Evolutionary conservation across 2,888 invertebrate genomes (phyloP).

Genomic region (Drosophila limbata): DNA sequence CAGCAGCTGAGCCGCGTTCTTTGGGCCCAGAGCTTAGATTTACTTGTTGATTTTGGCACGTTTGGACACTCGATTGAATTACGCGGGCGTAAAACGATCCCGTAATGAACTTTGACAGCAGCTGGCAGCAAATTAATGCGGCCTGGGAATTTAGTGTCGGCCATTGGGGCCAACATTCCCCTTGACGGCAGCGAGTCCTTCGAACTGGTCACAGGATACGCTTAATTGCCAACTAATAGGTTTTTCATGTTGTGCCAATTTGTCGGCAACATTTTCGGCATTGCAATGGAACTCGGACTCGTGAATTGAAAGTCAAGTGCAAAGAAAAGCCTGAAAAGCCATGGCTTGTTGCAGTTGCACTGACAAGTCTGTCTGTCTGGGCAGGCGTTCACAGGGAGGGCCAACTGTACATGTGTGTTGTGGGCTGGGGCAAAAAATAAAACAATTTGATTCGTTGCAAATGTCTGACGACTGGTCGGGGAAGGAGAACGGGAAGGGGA

Average conservation of each 20-base stretch:
- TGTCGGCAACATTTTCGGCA: conserved; percentile 22
- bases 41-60: conserved; percentile 72
- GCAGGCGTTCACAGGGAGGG: neutral
- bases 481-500: neutral
- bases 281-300: conserved; percentile 2
- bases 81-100: conserved; percentile 56
- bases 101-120: conserved; percentile 44
- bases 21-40: conserved; percentile 37
- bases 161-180: conserved; percentile 1
- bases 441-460: conserved; percentile 3
- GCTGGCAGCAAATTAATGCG: conserved; percentile 41
- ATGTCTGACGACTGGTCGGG: neutral
- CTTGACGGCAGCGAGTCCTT: conserved; percentile 19
- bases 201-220: conserved; percentile 33
- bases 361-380: conserved; percentile 46
- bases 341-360: conserved; percentile 14
- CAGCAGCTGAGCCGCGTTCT: conserved; percentile 4
- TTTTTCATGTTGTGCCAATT: conserved; percentile 55
- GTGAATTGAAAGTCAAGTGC: conserved; percentile 39
- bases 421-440: conserved; percentile 1
- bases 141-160: conserved; percentile 34
- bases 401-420: neutral
- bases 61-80: conserved; percentile 69
- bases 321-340: conserved; percentile 18
- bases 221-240: conserved; percentile 69